Conservation (phyloP, 2,797 vertebrate species). For the Melanotaenia boesemani region DNA sequence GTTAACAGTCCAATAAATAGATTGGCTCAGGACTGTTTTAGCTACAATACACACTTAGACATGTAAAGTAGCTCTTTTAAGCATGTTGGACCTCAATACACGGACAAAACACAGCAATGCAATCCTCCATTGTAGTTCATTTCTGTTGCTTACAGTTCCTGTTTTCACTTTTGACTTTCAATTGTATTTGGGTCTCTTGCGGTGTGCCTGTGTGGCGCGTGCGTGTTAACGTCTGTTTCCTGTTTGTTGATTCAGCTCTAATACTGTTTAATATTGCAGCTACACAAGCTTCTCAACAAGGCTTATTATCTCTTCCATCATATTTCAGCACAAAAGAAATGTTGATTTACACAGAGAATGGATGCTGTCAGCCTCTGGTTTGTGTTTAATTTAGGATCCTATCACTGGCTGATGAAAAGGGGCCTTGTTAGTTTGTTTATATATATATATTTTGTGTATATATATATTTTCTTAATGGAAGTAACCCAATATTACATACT, state of each 20-base stretch:
- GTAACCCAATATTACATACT: background rate
- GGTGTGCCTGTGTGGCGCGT: background rate
- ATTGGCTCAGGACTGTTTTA: background rate
- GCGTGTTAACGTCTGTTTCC: constrained; percentile 43
- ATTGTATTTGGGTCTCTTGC: constrained; percentile 6
- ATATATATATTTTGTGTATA: background rate
- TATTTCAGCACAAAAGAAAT: constrained; percentile 21
- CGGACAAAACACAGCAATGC: constrained; percentile 1
- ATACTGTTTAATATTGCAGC: constrained; percentile 15
- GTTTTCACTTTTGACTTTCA: constrained; percentile 58
- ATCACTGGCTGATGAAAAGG: constrained; percentile 12
- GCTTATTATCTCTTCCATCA: constrained; percentile 11
- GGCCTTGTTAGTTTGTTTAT: background rate
- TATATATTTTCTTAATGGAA: background rate
- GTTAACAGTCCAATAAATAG: background rate
- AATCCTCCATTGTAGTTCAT: background rate
- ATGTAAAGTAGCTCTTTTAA: background rate
- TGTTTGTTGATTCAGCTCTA: constrained; percentile 38
- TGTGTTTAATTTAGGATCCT: constrained; percentile 3
- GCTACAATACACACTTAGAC: background rate
- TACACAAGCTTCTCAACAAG: background rate
- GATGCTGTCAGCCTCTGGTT: constrained; percentile 24
- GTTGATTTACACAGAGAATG: background rate
- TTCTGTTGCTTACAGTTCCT: constrained; percentile 55
- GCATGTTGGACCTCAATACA: constrained; percentile 37